Evolutionary conservation across 1,140 invertebrate genomes (phyloP).

Genomic region (Conus ventricosus): DNA sequence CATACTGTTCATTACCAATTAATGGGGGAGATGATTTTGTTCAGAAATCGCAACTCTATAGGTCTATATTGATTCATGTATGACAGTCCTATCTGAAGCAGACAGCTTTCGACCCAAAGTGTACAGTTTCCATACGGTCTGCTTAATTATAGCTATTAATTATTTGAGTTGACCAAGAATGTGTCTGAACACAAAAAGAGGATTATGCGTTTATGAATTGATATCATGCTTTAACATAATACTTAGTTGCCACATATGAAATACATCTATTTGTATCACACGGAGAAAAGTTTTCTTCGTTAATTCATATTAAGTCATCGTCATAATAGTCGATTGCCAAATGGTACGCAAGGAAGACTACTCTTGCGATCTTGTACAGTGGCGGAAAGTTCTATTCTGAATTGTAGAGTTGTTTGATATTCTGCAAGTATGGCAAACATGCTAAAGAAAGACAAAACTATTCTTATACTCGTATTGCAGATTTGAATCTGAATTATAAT

Average conservation of each 20-base stretch:
- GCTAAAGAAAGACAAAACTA: background rate
- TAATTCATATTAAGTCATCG: background rate
- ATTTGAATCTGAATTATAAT: constrained; percentile 29
- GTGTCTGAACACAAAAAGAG: background rate
- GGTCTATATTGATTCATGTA: too few species aligned
- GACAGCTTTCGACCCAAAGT: constrained; percentile 1
- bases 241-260: background rate
- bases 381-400: background rate
- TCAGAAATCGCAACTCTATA: too few species aligned
- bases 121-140: background rate
- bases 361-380: background rate
- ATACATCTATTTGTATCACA: background rate
- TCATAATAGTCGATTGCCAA: background rate
- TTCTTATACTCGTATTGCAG: background rate
- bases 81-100: background rate
- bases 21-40: background rate
- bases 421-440: background rate
- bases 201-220: too few species aligned
- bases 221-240: too few species aligned
- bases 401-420: background rate
- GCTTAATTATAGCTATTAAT: background rate
- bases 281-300: background rate
- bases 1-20: constrained; percentile 8
- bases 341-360: background rate
- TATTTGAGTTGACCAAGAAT: background rate